Base-by-base conservation (phyloP, 2,113 vertebrate species). In the Osmerus eperlanus region DNA sequence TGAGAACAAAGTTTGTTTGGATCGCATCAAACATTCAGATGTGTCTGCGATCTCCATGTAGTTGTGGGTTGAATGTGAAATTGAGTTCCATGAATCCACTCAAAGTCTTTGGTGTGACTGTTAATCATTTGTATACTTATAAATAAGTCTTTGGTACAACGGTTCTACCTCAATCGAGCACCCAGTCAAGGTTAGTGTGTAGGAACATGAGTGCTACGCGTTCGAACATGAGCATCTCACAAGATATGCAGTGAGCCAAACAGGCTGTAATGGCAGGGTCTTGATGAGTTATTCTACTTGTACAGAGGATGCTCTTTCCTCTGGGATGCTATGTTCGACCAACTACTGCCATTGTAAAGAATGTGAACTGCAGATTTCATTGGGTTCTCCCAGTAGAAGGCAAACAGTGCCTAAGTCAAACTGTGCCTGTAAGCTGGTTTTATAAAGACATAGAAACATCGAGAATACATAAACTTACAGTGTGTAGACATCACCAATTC, bases 121-220 rank as follows among this genome's bases (percentile, higher is more conserved):
- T 92, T 92, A 91, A 87, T 89, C 74, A 84, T 87, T 89, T 90
- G 84, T 84, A 88, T 86, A 82, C 79, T 86, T 85, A 83, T 89
- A 83, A 82, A 86, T 85, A 86, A 73, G 81, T 67, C 83, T 87
- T 89, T 85, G 87, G 91, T 92, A 92, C 91, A 92, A 93, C 91
- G 82, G 87, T 90, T 89, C 91, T 93, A 93, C 92, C 91, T 93
- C 91, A 92, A 80, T 71, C 83, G 77, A 89, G 88, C 86, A 89
- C 88, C 82, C 80, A 67, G 81, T 90, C 86, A 85, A 73, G 79
- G 76, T 82, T 83, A 72, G 83, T 75, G 83, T 77, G 87, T 77
- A 80, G 86, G 88, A 86, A 86, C 85, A 84, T 83, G 83, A 85
- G 81, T 74, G 71, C 75, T 78, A 73, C 67, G 62, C 55, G 74